Base-by-base conservation (phyloP, 2,888 invertebrate species). In the Phengaris alcon region DNA sequence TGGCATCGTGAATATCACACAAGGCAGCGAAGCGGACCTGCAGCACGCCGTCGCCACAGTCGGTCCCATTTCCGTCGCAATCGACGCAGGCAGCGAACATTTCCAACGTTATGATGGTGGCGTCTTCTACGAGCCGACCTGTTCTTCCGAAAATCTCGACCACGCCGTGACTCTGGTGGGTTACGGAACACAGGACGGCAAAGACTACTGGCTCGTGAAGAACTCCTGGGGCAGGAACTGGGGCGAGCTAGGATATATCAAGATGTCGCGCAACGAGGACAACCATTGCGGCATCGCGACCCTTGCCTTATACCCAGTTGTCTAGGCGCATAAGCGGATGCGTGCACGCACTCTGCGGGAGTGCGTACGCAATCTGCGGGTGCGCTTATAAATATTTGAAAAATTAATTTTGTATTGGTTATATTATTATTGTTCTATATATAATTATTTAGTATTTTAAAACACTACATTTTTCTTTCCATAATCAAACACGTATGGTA, bases 201-300 rank as follows among this genome's bases (percentile, higher is more conserved):
- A 94, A 74, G 96, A 97, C 86, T 99, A 96, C 87, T 99, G 98
- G 98, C 96, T 96, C 78, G 94, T 99, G 54, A 99, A 99, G 94
- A 99, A 99, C 90, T 98, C 98, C 13, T 99, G 98, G 98, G 98
- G 98, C 74, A 86, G 93, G 52, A 90, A 90, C 48, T 99, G 98
- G 98, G 99, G 98, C 69, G 98, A 98, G 88, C 96, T 97, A 94
- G 99, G 99, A 2, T 99, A 98, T 88, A 96, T 98, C 82, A 96
- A 96, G 90, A 97, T 98, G 95, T 94, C 97, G 13, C 95, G 98
- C 81, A 97, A 98, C 90, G 94, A 93, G 82, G 82, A 96, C 46
- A 98, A 98, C 88, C 95, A 96, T 85, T 98, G 98, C 88, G 98
- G 98, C 82, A 95, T 98, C 86, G 98, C 98, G 75, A 92, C 95